A percentile compares a stretch with the other conserved stretches of the same genome.
Conservation (phyloP, 2,113 vertebrate genomes). For the Aspiorhynchus laticeps region DNA sequence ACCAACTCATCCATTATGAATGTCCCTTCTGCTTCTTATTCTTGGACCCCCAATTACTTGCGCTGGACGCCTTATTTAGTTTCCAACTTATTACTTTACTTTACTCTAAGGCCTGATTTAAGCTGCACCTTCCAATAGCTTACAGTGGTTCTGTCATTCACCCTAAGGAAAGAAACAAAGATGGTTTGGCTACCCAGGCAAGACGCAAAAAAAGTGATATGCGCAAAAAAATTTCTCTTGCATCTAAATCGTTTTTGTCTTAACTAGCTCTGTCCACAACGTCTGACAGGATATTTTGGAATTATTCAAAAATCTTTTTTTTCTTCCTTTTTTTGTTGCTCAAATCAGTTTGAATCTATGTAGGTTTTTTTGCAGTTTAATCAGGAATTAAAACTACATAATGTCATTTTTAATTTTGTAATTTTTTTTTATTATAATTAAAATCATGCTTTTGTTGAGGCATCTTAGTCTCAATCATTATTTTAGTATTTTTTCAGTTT, state of each 20-base stretch:
- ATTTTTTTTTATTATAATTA: too few relatives aligned
- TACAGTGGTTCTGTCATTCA: not conserved
- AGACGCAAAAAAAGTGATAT: not conserved
- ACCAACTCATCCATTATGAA: slow-evolving; percentile 31
- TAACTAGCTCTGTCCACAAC: not conserved
- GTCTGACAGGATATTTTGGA: not conserved
- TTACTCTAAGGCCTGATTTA: slow-evolving; percentile 3
- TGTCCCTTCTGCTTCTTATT: slow-evolving; percentile 12
- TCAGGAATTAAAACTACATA: not conserved
- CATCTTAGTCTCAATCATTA: not conserved
- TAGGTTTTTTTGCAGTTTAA: not conserved
- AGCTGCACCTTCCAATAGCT: not conserved
- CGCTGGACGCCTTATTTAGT: not conserved
- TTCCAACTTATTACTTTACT: slow-evolving; percentile 14
- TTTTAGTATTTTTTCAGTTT: not conserved
- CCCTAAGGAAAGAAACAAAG: not conserved
- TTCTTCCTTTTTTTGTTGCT: not conserved
- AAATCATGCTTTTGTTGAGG: not conserved
- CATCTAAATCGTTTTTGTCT: not conserved
- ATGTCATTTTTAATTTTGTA: not conserved
- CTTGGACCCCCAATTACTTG: slow-evolving; percentile 8
- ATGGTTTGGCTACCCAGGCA: not conserved
- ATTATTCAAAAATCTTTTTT: not conserved
- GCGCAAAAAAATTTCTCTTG: not conserved
- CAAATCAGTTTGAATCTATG: not conserved